phyloP scores from a whole-genome alignment of 2,888 invertebrate species.

The Trissolcus brochymenae region DNA sequence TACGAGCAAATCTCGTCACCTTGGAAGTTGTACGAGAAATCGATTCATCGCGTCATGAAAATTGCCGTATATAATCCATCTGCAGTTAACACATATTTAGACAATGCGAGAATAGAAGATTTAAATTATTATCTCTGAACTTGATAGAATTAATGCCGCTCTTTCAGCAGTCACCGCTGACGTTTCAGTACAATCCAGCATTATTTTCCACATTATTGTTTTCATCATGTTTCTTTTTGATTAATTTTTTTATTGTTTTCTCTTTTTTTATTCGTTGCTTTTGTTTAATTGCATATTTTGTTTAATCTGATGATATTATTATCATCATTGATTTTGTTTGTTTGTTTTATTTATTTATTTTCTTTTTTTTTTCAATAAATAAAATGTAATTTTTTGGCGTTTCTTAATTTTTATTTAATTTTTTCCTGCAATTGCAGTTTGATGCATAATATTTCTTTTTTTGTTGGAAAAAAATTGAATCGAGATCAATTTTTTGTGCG shows the following conservation, averaged over 20 bases:
- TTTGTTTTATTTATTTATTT: too few relatives aligned
- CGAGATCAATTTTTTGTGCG: too few relatives aligned
- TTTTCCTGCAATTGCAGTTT: too few relatives aligned
- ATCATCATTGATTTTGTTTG: too few relatives aligned
- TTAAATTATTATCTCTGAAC: not conserved
- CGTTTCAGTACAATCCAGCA: not conserved
- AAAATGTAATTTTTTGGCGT: too few relatives aligned
- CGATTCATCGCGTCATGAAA: slow-evolving; percentile 57
- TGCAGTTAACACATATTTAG: slow-evolving; percentile 46
- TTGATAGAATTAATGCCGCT: not conserved
- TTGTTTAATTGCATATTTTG: too few relatives aligned
- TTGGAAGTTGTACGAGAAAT: slow-evolving; percentile 54
- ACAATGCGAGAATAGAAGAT: slow-evolving; percentile 43
- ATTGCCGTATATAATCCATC: slow-evolving; percentile 47
- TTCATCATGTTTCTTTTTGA: slow-evolving; percentile 15
- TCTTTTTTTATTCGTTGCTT: too few relatives aligned
- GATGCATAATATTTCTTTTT: too few relatives aligned
- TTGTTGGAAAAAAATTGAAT: not conserved
- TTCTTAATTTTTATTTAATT: not conserved
- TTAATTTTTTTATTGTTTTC: not conserved
- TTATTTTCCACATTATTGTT: too few relatives aligned
- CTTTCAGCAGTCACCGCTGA: not conserved
- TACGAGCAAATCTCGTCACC: slow-evolving; percentile 55
- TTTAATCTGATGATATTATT: too few relatives aligned
- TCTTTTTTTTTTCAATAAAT: too few relatives aligned